Base-by-base conservation (phyloP, 1,140 invertebrate species). In the Penaeus indicus region DNA sequence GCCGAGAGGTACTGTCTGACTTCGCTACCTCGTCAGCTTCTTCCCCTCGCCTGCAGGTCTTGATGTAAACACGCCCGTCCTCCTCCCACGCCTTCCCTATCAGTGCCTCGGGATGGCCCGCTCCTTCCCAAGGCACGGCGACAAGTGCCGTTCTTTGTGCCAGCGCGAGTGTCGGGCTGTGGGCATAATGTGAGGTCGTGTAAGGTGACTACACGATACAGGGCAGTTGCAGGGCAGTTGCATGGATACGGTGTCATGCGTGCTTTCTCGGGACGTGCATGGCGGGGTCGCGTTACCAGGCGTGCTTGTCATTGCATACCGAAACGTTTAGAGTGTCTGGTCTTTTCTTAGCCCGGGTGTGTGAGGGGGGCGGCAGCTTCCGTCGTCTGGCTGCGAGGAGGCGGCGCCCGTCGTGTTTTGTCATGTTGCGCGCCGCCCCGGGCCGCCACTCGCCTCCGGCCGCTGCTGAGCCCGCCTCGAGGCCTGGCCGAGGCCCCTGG, bases 271-370 rank as follows among this genome's bases (percentile, higher is more conserved):
- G 54, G 54, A 63, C 63, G 80, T 83, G 80, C 61, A 83, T 62
- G 81, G 61, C 61, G 67, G 83, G 83, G 83, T 84, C 83, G 25
- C 83, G 83, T 84, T 84, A 84, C 83, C 67, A 54, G 21, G n/a
- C 78, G 67, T 54, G 83, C 83, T 69, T 19, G 64, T 75, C 64
- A 42, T 60, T 64, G 64, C 84, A 85, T 85, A 77, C 42, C 25
- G 42, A 25, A 85, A 85, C 69, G 84, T 85, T 85, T 85, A 77
- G 84, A 67, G 69, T 85, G 84, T 47, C 69, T 85, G 84, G 21
- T 77, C 84, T 85, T 84, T 77, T 85, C 72, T 77, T 85, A 85
- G 84, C 69, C n/a, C 16, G 77, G 42, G 38, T 19, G 19, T 22
- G 67, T 61, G 47, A 60, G 22, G 54, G 54, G 54, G 54, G 54